A percentile compares a stretch with the other conserved stretches of the same genome.
These are phyloP conservation scores for Drosophila robusta DNA, from an alignment of 2,888 invertebrate species.

Conservation along the genomic window DNA sequence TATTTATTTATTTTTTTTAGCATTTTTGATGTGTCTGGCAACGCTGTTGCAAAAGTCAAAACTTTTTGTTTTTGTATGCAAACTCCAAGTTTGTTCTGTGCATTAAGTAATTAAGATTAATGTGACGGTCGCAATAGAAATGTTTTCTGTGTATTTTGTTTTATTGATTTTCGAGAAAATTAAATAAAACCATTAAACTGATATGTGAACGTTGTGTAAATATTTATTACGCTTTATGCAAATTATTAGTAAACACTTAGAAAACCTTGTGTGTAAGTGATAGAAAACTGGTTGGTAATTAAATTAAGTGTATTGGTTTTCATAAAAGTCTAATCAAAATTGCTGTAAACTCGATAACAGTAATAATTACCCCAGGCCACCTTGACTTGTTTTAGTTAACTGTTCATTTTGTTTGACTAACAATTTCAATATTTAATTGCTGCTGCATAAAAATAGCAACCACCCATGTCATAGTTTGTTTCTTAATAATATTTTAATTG, in stretches of 20 bases:
- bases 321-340: conserved; percentile 4
- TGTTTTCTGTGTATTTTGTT: conserved; percentile 5
- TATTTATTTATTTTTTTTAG: too few species aligned
- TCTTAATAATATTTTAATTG: conserved; percentile 12
- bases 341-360: conserved; percentile 7
- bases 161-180: conserved; percentile 20
- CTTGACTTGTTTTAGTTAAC: conserved; percentile 32
- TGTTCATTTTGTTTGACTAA: conserved; percentile 12
- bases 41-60: conserved; percentile 44
- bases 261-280: not conserved
- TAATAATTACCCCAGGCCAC: conserved; percentile 24
- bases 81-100: conserved; percentile 28
- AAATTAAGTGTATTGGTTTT: not conserved
- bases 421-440: conserved; percentile 8
- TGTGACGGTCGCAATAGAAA: conserved; percentile 30
- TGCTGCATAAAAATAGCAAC: not conserved
- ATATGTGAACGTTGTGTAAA: conserved; percentile 4
- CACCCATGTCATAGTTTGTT: not conserved
- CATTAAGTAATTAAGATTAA: conserved; percentile 58
- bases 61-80: conserved; percentile 15
- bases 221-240: not conserved
- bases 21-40: conserved; percentile 66
- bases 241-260: not conserved
- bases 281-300: conserved; percentile 1
- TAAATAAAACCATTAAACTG: not conserved